Conservation (phyloP, 2,113 vertebrate genomes). For the Helogale parvula region DNA sequence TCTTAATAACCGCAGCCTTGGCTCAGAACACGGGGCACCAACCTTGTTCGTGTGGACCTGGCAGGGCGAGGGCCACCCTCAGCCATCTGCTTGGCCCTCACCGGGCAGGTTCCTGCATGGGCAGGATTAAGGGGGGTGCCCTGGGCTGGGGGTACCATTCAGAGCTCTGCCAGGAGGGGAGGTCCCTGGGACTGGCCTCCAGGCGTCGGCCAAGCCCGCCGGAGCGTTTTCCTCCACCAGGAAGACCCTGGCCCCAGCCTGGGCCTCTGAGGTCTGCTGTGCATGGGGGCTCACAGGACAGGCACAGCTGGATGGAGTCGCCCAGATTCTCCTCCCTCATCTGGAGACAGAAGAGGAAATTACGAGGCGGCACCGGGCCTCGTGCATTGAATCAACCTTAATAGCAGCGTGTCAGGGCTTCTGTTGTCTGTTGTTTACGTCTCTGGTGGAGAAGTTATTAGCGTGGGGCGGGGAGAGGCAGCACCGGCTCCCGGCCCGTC, state of each 20-base stretch:
- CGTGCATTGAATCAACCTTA: background rate
- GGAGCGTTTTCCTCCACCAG: background rate
- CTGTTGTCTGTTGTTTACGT: slow-evolving; percentile 41
- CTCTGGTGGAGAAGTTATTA: slow-evolving; percentile 38
- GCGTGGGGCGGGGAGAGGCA: background rate
- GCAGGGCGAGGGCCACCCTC: too few relatives aligned
- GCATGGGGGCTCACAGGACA: accelerated
- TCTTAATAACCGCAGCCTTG: background rate
- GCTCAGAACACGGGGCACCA: background rate
- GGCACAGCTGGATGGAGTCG: background rate
- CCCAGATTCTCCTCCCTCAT: background rate
- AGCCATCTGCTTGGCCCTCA: accelerated
- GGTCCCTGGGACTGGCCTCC: too few relatives aligned
- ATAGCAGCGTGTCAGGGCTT: slow-evolving; percentile 46
- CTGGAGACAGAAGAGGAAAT: slow-evolving; percentile 17
- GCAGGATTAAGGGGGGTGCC: background rate
- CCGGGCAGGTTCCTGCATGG: background rate
- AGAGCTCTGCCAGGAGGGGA: background rate
- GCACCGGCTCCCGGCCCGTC: background rate
- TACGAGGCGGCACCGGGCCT: background rate
- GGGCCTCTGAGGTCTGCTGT: background rate
- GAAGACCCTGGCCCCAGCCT: background rate
- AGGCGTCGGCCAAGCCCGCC: accelerated
- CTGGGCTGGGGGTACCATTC: background rate
- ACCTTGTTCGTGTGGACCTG: background rate